Base-by-base conservation (phyloP, 1,140 invertebrate genomes). In the Aleiodes sp. region DNA sequence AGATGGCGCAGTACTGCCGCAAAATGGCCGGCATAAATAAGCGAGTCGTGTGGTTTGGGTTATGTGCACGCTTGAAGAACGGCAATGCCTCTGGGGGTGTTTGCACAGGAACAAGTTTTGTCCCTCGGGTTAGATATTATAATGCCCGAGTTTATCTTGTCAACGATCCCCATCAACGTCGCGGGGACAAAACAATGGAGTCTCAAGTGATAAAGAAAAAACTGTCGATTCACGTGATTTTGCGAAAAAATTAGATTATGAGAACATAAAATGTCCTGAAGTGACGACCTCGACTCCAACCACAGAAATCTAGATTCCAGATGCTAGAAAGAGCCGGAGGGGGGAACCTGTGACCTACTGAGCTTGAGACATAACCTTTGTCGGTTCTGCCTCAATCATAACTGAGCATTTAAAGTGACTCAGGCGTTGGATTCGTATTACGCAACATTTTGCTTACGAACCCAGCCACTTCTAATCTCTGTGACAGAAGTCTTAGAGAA, bases 341-440 rank as follows among this genome's bases (percentile, higher is more conserved):
- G 56, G 56, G 14, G 9, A 73, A 73, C 79, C 74, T 73, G 61
- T 82, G 84, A 83, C 84, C 83, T 43, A 86, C 71, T 85, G 83
- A 82, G 83, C 83, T 86, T 83, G 83, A 83, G 78, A 81, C 82
- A 76, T 82, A 85, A 85, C 82, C 83, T 84, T 84, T 83, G 81
- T 73, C 68, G 74, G 69, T 68, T 68, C 33, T 72, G 66, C 26
- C 68, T 52, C 68, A 65, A 61, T 73, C 41, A 68, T 68, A 69
- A 68, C 64, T 72, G 21, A 19, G n/a, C 33, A 16, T 57, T 59
- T 62, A 70, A 73, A 72, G 70, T 80, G 77, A 80, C 74, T 76
- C 80, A 82, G 77, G 73, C 73, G 72, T 62, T n/a, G 73, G 76
- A 81, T 84, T 78, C 66, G 76, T 68, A 77, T 84, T 80, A 84